A percentile compares a stretch with the other conserved stretches of the same genome.
phyloP scores from a whole-genome alignment of 2,888 invertebrate species.

The Aleiodes alternator region DNA sequence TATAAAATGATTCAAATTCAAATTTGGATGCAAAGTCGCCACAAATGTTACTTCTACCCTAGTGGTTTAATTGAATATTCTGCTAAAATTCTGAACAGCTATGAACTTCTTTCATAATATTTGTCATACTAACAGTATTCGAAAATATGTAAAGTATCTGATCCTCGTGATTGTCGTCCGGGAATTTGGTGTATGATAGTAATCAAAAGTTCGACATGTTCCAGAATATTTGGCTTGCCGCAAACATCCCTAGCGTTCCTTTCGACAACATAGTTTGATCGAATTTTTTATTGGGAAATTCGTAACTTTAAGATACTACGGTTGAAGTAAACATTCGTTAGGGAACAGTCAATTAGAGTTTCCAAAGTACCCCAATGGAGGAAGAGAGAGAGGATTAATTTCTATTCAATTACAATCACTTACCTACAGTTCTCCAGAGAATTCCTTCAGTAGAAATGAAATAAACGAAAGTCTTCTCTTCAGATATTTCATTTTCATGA shows the following conservation, averaged over 20 bases:
- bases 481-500: too few species aligned
- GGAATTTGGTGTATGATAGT: constrained; percentile 2
- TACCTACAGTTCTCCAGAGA: not conserved
- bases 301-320: not conserved
- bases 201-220: constrained; percentile 24
- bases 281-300: constrained; percentile 29
- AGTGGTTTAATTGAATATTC: not conserved
- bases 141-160: not conserved
- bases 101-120: too few species aligned
- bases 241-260: not conserved
- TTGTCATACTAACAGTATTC: too few species aligned
- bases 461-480: too few species aligned
- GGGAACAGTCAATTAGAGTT: constrained; percentile 31
- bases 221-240: not conserved
- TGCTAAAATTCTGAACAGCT: not conserved
- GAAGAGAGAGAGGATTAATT: not conserved
- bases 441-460: not conserved
- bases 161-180: not conserved
- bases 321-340: constrained; percentile 1
- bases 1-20: too few species aligned
- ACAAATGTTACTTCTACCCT: too few species aligned
- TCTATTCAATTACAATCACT: not conserved
- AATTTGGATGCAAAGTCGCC: too few species aligned
- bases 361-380: not conserved
- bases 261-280: constrained; percentile 25